Percentiles rank a stretch among this genome's conserved stretches.
phyloP scores from a whole-genome alignment of 2,797 vertebrate genomes.

The Catamblyrhynchus diadema region DNA sequence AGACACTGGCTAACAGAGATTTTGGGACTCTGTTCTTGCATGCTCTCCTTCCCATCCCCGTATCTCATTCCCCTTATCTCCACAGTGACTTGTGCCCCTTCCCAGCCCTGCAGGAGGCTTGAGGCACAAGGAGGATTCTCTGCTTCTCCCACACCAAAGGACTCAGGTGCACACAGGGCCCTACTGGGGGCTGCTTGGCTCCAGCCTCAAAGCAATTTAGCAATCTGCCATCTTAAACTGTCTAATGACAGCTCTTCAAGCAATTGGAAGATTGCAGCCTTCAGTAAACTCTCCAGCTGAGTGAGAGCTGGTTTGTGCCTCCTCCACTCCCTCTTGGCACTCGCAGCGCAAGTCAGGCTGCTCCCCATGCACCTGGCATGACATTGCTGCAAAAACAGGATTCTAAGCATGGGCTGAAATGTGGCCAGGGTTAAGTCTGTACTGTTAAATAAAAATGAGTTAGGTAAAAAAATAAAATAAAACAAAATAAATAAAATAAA shows the following conservation, averaged over 20 bases:
- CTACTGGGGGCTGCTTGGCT: conserved; percentile 11
- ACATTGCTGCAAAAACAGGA: neutral
- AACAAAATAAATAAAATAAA: neutral
- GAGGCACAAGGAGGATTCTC: neutral
- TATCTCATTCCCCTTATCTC: neutral
- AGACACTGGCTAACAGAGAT: neutral
- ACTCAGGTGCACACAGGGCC: rapidly evolving
- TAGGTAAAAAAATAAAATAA: neutral
- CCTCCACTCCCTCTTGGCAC: neutral
- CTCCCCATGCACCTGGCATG: neutral
- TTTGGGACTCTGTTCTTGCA: neutral
- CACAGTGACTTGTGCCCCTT: neutral
- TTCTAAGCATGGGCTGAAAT: neutral
- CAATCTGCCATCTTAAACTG: conserved; percentile 54
- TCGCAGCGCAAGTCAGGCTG: neutral
- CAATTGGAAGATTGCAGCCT: conserved; percentile 55
- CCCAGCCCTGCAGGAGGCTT: neutral
- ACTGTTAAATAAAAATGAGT: neutral
- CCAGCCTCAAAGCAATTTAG: conserved; percentile 25
- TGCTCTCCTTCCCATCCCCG: neutral
- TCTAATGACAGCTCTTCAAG: conserved; percentile 58
- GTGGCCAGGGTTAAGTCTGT: neutral
- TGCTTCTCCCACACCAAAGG: neutral
- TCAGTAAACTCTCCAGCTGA: conserved; percentile 47
- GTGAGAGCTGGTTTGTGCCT: neutral